Base-by-base conservation (phyloP, 2,113 vertebrate genomes). In the Phylloscopus trochiloides region DNA sequence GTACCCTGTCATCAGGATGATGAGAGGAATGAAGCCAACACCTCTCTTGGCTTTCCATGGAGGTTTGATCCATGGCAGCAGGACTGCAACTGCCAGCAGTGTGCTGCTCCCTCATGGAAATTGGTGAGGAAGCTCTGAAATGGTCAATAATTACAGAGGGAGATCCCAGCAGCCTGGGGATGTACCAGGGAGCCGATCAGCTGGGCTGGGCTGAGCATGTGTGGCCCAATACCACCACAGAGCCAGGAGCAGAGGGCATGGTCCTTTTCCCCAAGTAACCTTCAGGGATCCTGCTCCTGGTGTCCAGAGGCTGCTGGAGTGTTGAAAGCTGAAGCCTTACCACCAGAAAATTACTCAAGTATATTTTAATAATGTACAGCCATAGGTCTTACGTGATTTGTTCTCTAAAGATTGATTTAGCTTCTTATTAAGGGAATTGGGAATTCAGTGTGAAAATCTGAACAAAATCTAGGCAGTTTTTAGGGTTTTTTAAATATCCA, bases 391-490 rank as follows among this genome's bases (percentile, higher is more conserved):
- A 84, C 57, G n/a, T 75, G 91, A 57, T 94, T 92, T 94, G 67
- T 91, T 94, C 88, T 85, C 74, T 84, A 66, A 97, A 97, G 95
- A 94, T 95, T 96, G 93, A 83, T 96, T 90, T 90, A 90, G 89
- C 80, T 92, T 96, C 91, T 96, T 95, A 93, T 91, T 94, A 95
- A 86, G 95, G 94, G 94, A 97, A 89, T 92, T 92, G 88, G 92
- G 95, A 76, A 65, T 92, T 94, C 75, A 17, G 34, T 61, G 57
- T 87, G 88, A 93, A 90, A 85, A 88, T 92, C 94, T 77, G 79
- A 82, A 75, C 89, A 89, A 95, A 96, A 87, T 94, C 92, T 66
- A 34, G 78, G 71, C 42, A 0, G 29, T 26, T 75, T 74, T 85
- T 76, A 14, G 47, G 25, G 52, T 87, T 85, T 85, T 83, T 88